These are phyloP conservation scores for Lapara coniferarum DNA, from an alignment of 2,888 invertebrate species.

Conservation along the genomic window DNA sequence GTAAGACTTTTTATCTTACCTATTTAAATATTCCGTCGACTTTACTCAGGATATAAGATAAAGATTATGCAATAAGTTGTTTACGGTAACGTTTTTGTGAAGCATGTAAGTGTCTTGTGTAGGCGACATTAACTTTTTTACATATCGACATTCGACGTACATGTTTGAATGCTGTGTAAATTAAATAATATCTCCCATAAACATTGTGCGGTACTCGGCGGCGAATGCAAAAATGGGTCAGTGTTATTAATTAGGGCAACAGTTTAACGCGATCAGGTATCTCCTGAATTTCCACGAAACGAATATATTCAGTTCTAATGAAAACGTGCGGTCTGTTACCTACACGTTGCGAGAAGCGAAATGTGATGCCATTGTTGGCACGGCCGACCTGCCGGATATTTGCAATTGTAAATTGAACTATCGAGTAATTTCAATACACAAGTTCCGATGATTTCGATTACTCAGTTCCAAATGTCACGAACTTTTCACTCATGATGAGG, in stretches of 20 bases:
- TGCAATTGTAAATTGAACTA: conserved; percentile 53
- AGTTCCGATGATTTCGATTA: conserved; percentile 33
- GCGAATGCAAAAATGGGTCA: conserved; percentile 40
- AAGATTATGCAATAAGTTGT: neutral
- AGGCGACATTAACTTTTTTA: neutral
- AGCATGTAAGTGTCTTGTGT: neutral
- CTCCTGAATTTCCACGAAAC: conserved; percentile 37
- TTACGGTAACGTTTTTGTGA: neutral
- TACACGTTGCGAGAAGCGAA: conserved; percentile 41
- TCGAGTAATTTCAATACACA: conserved; percentile 45
- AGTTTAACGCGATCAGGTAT: conserved; percentile 31
- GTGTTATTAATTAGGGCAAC: conserved; percentile 36
- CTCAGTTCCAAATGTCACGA: conserved; percentile 15
- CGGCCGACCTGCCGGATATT: conserved; percentile 51
- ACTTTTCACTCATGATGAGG: neutral
- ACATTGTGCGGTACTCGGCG: neutral
- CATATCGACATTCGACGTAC: neutral
- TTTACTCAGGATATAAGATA: neutral
- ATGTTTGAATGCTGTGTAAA: neutral
- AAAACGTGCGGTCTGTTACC: conserved; percentile 35
- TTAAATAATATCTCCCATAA: conserved; percentile 11
- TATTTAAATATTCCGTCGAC: no score
- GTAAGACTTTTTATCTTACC: no score
- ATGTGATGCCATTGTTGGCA: conserved; percentile 49
- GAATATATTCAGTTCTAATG: conserved; percentile 33